phyloP scores from a whole-genome alignment of 2,797 vertebrate genomes.

The Lutjanus argentimaculatus region DNA sequence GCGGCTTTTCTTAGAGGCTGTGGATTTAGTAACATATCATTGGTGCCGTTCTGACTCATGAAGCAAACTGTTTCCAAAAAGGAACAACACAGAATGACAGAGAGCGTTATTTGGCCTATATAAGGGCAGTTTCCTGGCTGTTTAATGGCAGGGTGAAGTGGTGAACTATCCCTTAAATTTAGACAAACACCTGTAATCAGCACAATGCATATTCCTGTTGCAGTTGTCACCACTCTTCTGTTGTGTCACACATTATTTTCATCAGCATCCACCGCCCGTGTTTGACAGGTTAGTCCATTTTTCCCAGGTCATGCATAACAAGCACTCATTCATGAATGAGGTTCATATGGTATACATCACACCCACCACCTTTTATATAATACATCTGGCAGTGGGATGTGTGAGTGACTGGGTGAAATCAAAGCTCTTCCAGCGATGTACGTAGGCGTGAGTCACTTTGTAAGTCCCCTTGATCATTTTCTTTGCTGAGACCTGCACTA shows the following conservation, averaged over 20 bases:
- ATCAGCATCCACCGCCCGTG: background rate
- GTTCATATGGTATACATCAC: conserved; percentile 24
- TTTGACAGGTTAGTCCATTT: conserved; percentile 51
- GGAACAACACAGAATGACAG: no score
- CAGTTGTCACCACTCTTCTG: background rate
- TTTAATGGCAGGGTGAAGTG: no score
- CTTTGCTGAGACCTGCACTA: conserved; percentile 60
- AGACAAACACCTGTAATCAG: background rate
- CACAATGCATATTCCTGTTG: background rate
- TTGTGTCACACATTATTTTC: conserved; percentile 13
- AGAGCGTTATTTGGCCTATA: no score
- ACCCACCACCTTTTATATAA: conserved; percentile 62
- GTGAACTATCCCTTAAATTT: background rate
- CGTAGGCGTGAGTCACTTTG: conserved; percentile 55
- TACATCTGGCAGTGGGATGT: conserved; percentile 52
- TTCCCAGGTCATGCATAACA: conserved; percentile 64
- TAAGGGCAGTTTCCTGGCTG: no score
- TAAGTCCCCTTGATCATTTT: conserved; percentile 65
- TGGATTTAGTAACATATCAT: no score
- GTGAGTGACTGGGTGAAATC: conserved; percentile 59
- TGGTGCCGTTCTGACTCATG: no score
- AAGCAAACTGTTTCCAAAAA: no score
- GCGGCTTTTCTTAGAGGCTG: no score
- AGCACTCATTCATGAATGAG: conserved; percentile 60
- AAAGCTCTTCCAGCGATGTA: conserved; percentile 46